phyloP scores from a whole-genome alignment of 35 echinoderm and acorn worm genomes.

The Chiridota heheva region DNA sequence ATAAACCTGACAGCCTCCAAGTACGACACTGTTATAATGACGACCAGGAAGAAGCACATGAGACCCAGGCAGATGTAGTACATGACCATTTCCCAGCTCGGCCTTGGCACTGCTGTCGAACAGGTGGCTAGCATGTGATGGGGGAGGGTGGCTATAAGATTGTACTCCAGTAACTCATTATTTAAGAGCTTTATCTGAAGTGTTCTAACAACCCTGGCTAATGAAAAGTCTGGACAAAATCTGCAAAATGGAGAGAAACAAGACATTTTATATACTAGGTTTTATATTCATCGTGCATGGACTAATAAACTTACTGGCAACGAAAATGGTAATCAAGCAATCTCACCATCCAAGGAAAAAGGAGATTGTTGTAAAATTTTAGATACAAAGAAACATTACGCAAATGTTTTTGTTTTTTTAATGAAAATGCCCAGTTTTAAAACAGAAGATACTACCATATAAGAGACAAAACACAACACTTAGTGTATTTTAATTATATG shows the following conservation, averaged over 20 bases:
- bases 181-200: conserved; percentile 68
- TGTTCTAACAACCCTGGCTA: conserved; percentile 71
- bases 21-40: conserved; percentile 79
- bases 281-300: too few relatives aligned
- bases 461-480: too few relatives aligned
- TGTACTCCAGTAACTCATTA: conserved; percentile 76
- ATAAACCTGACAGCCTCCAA: conserved; percentile 78
- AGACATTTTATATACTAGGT: not conserved
- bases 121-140: conserved; percentile 85
- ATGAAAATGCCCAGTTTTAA: too few relatives aligned
- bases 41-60: conserved; percentile 76
- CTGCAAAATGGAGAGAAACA: conserved; percentile 35
- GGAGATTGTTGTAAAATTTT: too few relatives aligned
- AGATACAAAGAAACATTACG: too few relatives aligned
- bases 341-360: too few relatives aligned
- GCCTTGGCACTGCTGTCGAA: conserved; percentile 81
- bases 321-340: too few relatives aligned
- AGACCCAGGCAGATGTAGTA: conserved; percentile 61
- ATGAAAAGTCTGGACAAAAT: conserved; percentile 93
- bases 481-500: too few relatives aligned
- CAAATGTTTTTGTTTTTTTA: too few relatives aligned
- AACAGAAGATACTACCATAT: too few relatives aligned
- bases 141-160: conserved; percentile 87
- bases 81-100: conserved; percentile 81
- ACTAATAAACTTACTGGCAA: too few relatives aligned